phyloP scores from a whole-genome alignment of 2,113 vertebrate genomes.

The Proteles cristata region DNA sequence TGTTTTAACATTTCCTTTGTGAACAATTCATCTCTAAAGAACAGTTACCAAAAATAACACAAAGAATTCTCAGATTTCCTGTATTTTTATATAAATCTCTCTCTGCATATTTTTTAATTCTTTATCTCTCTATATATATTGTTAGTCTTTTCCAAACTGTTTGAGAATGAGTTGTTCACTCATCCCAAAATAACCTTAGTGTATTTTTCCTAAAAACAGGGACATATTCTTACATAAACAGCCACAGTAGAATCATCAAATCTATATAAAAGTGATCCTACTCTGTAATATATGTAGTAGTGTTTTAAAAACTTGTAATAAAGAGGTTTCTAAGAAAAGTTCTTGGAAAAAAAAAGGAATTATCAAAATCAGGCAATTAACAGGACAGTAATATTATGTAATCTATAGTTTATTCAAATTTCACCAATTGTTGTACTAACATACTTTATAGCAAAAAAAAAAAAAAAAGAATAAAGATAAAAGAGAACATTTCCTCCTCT shows the following conservation, averaged over 20 bases:
- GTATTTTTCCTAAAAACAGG: slow-evolving; percentile 6
- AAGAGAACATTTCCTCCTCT: neutral
- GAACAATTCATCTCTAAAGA: neutral
- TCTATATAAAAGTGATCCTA: neutral
- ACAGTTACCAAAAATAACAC: neutral
- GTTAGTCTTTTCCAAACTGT: neutral
- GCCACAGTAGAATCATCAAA: neutral
- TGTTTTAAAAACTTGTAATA: neutral
- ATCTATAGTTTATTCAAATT: neutral
- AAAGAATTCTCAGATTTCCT: neutral
- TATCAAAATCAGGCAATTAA: slow-evolving; percentile 15
- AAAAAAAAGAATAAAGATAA: neutral
- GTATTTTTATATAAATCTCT: neutral
- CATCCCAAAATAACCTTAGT: neutral
- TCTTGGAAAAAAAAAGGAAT: neutral
- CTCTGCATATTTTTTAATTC: neutral
- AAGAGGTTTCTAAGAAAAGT: neutral
- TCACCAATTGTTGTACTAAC: neutral
- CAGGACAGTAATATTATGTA: neutral
- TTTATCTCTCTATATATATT: neutral
- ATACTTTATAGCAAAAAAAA: neutral
- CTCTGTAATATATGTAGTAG: neutral
- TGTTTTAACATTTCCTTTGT: neutral
- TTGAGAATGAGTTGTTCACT: neutral
- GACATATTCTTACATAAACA: neutral